Evolutionary conservation across 2,888 invertebrate genomes (phyloP).

Genomic region (Pedicia rivosa): DNA sequence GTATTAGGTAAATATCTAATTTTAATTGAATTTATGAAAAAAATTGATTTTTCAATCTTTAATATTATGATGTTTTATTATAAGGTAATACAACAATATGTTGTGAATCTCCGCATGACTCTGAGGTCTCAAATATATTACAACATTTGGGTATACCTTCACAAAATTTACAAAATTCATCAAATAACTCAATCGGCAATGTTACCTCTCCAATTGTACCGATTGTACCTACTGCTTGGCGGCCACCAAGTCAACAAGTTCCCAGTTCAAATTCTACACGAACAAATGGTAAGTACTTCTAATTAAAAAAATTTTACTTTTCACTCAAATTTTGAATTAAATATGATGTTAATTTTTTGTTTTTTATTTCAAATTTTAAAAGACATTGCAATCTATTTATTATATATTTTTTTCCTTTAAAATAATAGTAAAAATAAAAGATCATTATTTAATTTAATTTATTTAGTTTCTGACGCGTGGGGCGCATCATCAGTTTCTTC

Average conservation of each 20-base stretch:
- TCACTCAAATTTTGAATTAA: no score
- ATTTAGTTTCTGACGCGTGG: conserved; percentile 36
- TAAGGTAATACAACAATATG: conserved; percentile 81
- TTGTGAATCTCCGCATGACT: conserved; percentile 85
- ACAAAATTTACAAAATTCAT: conserved; percentile 14
- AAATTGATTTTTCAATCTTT: no score
- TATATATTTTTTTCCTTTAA: no score
- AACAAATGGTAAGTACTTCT: conserved; percentile 20
- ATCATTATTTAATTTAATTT: no score
- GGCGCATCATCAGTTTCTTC: conserved; percentile 29
- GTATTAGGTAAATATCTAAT: conserved; percentile 39
- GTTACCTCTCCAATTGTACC: conserved; percentile 4
- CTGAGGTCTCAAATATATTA: conserved; percentile 72
- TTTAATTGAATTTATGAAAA: no score
- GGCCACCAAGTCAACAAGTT: conserved; percentile 21
- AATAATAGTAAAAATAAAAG: no score
- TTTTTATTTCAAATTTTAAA: no score
- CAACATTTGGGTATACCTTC: conserved; percentile 53
- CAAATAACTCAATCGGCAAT: conserved; percentile 3
- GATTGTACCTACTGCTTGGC: conserved; percentile 15
- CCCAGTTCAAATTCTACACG: conserved; percentile 19
- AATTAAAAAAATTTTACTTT: no score
- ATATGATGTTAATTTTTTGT: no score
- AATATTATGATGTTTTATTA: no score
- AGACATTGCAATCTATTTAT: no score